Conservation (phyloP, 92 coral and sea anemone species). For the Epizoanthus scotinus region DNA sequence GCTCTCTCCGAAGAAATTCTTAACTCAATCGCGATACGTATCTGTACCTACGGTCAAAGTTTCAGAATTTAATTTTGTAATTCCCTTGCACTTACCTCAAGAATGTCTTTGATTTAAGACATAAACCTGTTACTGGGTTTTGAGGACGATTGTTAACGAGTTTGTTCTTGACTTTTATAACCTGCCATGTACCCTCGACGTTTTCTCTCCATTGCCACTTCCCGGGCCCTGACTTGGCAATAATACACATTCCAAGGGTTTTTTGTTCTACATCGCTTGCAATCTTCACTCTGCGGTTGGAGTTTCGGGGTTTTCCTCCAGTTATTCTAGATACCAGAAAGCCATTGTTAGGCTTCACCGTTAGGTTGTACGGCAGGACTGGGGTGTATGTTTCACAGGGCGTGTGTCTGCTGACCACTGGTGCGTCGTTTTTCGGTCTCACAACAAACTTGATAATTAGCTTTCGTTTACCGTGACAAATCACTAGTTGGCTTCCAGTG, state of each 20-base stretch:
- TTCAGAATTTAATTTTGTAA: too few species aligned
- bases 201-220: slow-evolving; percentile 3
- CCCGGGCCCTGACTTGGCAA: background rate
- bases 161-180: background rate
- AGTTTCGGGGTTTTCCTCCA: background rate
- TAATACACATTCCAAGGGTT: background rate
- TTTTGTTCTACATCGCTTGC: slow-evolving; percentile 5
- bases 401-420: background rate
- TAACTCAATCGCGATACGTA: too few species aligned
- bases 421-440: slow-evolving; percentile 21
- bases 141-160: background rate
- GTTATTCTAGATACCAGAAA: background rate
- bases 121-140: background rate
- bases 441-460: background rate
- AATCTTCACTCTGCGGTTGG: background rate
- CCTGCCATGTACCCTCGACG: background rate
- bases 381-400: background rate
- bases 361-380: slow-evolving; percentile 20
- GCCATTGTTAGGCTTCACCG: background rate
- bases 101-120: background rate
- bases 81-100: background rate
- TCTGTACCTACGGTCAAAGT: too few species aligned
- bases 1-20: too few species aligned
- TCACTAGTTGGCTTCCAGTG: background rate
- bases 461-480: background rate